A percentile compares a stretch with the other conserved stretches of the same genome.
These are phyloP conservation scores for Erebia epiphron DNA, from an alignment of 2,888 invertebrate species.

Conservation along the genomic window DNA sequence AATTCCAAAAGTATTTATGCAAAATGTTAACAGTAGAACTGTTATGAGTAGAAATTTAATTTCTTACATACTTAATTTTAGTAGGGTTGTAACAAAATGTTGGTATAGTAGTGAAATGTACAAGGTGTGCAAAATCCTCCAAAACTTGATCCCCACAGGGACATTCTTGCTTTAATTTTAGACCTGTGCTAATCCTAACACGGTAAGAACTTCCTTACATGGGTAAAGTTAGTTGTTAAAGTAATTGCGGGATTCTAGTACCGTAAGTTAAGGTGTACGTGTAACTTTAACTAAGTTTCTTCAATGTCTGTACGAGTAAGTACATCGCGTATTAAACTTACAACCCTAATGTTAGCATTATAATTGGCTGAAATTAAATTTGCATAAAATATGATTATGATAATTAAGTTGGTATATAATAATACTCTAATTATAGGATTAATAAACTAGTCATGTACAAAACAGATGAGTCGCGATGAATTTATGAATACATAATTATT, in stretches of 20 bases:
- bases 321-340: neutral
- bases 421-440: neutral
- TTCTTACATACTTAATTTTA: neutral
- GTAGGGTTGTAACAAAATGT: neutral
- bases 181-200: neutral
- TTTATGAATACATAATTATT: constrained; percentile 34
- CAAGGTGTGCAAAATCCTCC: neutral
- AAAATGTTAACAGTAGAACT: neutral
- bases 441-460: constrained; percentile 25
- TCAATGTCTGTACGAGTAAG: neutral
- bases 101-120: neutral
- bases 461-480: constrained; percentile 37
- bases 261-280: neutral
- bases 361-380: constrained; percentile 14
- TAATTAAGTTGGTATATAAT: constrained; percentile 12
- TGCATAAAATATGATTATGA: constrained; percentile 18
- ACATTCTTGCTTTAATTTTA: constrained; percentile 7
- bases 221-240: neutral
- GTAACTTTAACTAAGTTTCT: neutral
- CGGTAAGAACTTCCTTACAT: neutral
- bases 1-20: neutral
- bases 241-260: neutral
- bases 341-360: neutral
- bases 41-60: neutral
- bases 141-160: neutral